These are phyloP conservation scores for Cybosia mesomella DNA, from an alignment of 2,888 invertebrate species.

Conservation along the genomic window DNA sequence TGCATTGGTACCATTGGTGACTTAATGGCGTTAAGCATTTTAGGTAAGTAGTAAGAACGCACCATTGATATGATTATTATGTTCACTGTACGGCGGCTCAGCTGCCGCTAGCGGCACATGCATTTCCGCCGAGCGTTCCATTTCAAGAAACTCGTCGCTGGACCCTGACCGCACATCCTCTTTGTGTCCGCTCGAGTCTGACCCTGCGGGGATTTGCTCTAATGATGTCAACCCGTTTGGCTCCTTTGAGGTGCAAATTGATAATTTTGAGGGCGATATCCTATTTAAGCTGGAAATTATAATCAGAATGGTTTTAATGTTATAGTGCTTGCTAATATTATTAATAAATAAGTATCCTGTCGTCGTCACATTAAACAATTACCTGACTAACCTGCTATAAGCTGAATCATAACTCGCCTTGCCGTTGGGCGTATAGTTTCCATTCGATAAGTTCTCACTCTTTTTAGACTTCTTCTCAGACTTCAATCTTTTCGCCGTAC, in stretches of 20 bases:
- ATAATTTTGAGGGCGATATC: slow-evolving; percentile 81
- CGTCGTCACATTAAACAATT: slow-evolving; percentile 52
- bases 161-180: slow-evolving; percentile 76
- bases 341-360: neutral
- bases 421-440: slow-evolving; percentile 76
- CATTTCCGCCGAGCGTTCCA: slow-evolving; percentile 81
- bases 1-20: too few species aligned
- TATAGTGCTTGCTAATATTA: neutral
- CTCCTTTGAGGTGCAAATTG: slow-evolving; percentile 77
- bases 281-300: slow-evolving; percentile 72
- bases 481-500: slow-evolving; percentile 70
- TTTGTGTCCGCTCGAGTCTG: slow-evolving; percentile 76
- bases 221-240: slow-evolving; percentile 66
- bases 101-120: slow-evolving; percentile 65
- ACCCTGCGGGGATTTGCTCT: slow-evolving; percentile 71
- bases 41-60: neutral
- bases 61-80: slow-evolving; percentile 65
- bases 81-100: slow-evolving; percentile 65
- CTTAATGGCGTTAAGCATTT: neutral
- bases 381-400: slow-evolving; percentile 93
- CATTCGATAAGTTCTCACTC: slow-evolving; percentile 66
- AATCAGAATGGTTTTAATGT: neutral
- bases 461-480: slow-evolving; percentile 74
- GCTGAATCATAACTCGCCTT: slow-evolving; percentile 90
- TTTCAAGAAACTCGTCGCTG: slow-evolving; percentile 82